Base-by-base conservation (phyloP, 2,113 vertebrate species). In the Petromus typicus region DNA sequence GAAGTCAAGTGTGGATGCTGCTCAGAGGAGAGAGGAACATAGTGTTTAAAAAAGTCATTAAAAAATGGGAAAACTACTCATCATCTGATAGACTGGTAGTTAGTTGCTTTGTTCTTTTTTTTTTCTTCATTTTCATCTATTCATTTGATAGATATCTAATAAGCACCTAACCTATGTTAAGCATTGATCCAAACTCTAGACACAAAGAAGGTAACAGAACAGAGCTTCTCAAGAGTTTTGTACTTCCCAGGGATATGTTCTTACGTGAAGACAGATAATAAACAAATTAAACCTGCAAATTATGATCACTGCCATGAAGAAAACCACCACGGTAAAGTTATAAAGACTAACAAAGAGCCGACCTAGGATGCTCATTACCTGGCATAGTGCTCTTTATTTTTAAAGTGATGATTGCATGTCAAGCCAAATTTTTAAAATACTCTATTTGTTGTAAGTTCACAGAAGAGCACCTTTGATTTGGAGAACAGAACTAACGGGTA, bases 121-220 rank as follows among this genome's bases (percentile, higher is more conserved):
- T 86, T 51, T 93, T 69, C 76, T 59, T 95, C 48, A 75, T 37
- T 6, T 81, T 90, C 76, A 79, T 56, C 25, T 83, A 48, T 34
- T 94, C 86, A 48, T n/a, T 87, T 45, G 71, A 79, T 16, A 23
- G 56, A 56, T 90, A 78, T 82, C 71, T 78, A 86, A 88, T 73
- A 82, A 66, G n/a, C 34, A 91, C 61, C 66, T 89, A 80, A 89
- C 86, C 80, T 18, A 30, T 78, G 57, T 61, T 48, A 83, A 89
- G 56, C 75, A 80, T 34, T 95, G 83, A 73, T 51, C 86, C 93
- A 76, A 88, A 92, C 86, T 90, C 89, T 92, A 9, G 20, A 5
- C 32, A 80, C n/a, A 73, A 18, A 63, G 40, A 91, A 89, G 69
- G 11, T 54, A 94, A 76, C 34, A 88, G 23, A 63, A 79, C 5